A percentile compares a stretch with the other conserved stretches of the same genome.
Evolutionary conservation across 2,113 vertebrate species (phyloP).

Genomic region (Lucifuga dentata): DNA sequence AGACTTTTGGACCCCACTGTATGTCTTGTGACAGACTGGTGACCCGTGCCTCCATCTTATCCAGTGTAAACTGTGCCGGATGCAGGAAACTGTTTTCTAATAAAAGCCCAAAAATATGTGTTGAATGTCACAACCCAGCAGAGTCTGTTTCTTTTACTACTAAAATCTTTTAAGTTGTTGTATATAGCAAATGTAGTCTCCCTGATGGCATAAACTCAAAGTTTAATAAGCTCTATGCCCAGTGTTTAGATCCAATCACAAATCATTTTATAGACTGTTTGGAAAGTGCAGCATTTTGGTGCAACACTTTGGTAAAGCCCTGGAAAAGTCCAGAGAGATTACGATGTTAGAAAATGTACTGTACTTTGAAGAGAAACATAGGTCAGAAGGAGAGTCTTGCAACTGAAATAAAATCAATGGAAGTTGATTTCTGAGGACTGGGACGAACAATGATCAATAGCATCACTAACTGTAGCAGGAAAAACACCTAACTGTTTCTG

Average conservation of each 20-base stretch:
- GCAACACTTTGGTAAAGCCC: slow-evolving; percentile 40
- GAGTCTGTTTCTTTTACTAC: neutral
- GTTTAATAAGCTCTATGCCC: no score
- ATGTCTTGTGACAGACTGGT: no score
- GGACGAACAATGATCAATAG: slow-evolving; percentile 78
- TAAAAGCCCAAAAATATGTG: slow-evolving; percentile 31
- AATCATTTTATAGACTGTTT: slow-evolving; percentile 11
- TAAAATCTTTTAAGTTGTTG: slow-evolving; percentile 2
- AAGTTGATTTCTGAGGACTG: slow-evolving; percentile 72
- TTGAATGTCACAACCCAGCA: neutral
- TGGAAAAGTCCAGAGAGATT: slow-evolving; percentile 26
- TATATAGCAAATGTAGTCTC: neutral
- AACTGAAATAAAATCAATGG: slow-evolving; percentile 78
- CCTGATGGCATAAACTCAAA: slow-evolving; percentile 3
- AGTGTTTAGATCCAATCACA: neutral
- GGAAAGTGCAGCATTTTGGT: slow-evolving; percentile 1
- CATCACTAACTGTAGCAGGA: slow-evolving; percentile 62
- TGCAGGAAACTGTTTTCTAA: no score
- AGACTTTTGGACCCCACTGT: no score
- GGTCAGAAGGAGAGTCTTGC: slow-evolving; percentile 68
- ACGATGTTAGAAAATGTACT: slow-evolving; percentile 49
- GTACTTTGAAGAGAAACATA: slow-evolving; percentile 53
- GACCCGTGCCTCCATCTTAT: no score
- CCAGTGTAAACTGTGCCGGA: no score
- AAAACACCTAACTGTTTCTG: slow-evolving; percentile 27